phyloP scores from a whole-genome alignment of 2,113 vertebrate genomes.

The Gila orcuttii region DNA sequence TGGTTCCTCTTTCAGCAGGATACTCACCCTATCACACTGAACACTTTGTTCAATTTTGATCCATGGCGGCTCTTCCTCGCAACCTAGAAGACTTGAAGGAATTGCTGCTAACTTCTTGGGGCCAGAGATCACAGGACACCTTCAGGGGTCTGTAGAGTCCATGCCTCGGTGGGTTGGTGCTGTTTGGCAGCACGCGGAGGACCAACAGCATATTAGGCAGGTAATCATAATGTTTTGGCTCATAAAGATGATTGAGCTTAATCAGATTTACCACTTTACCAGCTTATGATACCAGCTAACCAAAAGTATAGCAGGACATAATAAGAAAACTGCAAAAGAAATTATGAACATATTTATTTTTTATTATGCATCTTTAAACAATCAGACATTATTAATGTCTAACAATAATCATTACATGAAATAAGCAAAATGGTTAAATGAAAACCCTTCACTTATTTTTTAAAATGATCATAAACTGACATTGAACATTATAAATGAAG shows the following conservation, averaged over 20 bases:
- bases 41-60: no score
- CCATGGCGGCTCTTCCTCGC: no score
- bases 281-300: not conserved
- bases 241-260: not conserved
- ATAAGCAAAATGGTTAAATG: not conserved
- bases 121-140: no score
- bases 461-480: not conserved
- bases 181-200: no score
- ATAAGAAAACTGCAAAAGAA: not conserved
- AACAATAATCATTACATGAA: not conserved
- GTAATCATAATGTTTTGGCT: no score
- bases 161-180: no score
- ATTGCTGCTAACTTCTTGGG: no score
- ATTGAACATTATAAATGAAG: not conserved
- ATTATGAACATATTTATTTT: not conserved
- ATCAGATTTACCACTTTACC: not conserved
- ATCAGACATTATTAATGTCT: not conserved
- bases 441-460: not conserved
- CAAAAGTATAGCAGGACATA: not conserved
- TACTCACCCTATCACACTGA: no score
- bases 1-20: no score
- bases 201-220: no score
- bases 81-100: no score
- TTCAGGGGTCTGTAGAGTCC: no score
- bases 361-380: not conserved